Conservation (phyloP, 1,140 invertebrate genomes). For the Brachionus manjavacas region DNA sequence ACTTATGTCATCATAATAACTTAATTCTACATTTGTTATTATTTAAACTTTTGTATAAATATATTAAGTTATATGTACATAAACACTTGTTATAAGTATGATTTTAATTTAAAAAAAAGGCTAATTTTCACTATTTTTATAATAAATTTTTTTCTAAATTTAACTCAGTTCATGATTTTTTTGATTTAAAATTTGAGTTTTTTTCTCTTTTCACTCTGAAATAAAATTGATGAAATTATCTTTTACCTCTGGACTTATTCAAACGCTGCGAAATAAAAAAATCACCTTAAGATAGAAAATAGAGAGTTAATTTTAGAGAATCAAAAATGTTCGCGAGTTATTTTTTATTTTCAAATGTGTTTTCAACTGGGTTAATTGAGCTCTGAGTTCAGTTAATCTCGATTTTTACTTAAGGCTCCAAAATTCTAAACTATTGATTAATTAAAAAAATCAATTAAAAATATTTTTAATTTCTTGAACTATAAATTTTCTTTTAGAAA, state of each 20-base stretch:
- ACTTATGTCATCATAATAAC: not conserved
- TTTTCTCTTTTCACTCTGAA: not conserved
- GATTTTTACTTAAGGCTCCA: not conserved
- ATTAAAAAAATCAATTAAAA: conserved; percentile 7
- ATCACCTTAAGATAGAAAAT: not conserved
- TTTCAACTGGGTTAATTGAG: conserved; percentile 22
- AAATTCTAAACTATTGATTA: not conserved
- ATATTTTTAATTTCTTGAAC: not conserved
- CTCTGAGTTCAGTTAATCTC: not conserved
- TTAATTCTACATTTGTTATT: not conserved
- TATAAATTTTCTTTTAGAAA: not conserved
- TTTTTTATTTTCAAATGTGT: not conserved
- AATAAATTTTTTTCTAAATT: not conserved
- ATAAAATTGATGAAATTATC: not conserved
- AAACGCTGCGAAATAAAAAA: not conserved
- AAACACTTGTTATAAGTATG: not conserved
- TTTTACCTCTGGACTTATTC: not conserved
- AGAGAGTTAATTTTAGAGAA: not conserved
- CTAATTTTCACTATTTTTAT: not conserved
- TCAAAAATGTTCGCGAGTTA: not conserved
- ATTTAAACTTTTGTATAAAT: not conserved
- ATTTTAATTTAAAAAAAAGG: not conserved
- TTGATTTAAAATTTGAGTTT: not conserved
- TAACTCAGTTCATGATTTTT: not conserved
- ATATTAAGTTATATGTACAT: not conserved